Evolutionary conservation across 2,797 vertebrate genomes (phyloP).

Genomic region (Allobates femoralis): DNA sequence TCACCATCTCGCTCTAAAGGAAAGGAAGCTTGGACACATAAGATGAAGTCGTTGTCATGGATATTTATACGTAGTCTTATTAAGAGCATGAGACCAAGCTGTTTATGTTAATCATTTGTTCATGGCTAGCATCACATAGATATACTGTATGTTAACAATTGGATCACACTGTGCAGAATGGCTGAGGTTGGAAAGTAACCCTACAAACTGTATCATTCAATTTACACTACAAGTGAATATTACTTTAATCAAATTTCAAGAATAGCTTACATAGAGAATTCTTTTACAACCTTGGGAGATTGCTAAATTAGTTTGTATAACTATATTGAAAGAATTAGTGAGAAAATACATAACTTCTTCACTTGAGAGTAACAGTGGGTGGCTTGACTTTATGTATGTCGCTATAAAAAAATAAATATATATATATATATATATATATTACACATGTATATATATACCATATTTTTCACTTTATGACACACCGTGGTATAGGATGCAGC

Average conservation of each 20-base stretch:
- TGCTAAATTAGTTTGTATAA: too few relatives aligned
- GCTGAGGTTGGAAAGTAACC: neutral
- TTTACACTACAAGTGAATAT: neutral
- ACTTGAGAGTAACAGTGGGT: too few relatives aligned
- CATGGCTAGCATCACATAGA: conserved; percentile 2
- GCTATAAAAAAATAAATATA: too few relatives aligned
- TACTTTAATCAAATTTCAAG: neutral
- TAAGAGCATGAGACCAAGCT: neutral
- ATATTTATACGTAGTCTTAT: neutral
- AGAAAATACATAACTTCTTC: too few relatives aligned
- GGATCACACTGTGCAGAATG: neutral
- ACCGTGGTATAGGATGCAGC: too few relatives aligned
- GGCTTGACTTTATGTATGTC: too few relatives aligned
- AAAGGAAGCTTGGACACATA: neutral
- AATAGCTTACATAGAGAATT: too few relatives aligned
- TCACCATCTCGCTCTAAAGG: neutral
- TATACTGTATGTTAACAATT: neutral
- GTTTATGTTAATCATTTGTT: neutral
- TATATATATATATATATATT: too few relatives aligned
- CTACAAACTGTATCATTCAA: neutral
- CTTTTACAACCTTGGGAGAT: too few relatives aligned
- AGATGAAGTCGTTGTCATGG: conserved; percentile 3
- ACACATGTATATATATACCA: too few relatives aligned
- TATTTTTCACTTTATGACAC: too few relatives aligned
- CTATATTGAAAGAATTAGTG: too few relatives aligned